A percentile compares a stretch with the other conserved stretches of the same genome.
phyloP scores from a whole-genome alignment of 2,888 invertebrate species.

The Ypsolopha scabrella region DNA sequence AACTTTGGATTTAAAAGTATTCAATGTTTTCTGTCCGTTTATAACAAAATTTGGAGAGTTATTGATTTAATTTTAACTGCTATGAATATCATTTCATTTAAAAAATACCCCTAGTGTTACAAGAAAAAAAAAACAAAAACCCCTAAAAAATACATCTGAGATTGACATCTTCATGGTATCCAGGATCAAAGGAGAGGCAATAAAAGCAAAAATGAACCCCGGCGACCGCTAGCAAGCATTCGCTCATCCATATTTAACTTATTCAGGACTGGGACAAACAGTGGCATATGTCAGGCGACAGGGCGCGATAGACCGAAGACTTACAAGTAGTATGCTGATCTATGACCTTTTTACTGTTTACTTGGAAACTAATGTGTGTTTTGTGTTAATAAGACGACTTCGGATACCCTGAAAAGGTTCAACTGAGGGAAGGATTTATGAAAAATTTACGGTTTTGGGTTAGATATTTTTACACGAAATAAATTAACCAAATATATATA shows the following conservation, averaged over 20 bases:
- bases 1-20: too few relatives aligned
- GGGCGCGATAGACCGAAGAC: slow-evolving; percentile 16
- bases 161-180: too few relatives aligned
- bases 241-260: slow-evolving; percentile 13
- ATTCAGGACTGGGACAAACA: slow-evolving; percentile 8
- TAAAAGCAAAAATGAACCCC: not conserved
- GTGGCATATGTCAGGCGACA: slow-evolving; percentile 8
- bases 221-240: slow-evolving; percentile 9
- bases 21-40: too few relatives aligned
- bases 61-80: too few relatives aligned
- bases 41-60: too few relatives aligned
- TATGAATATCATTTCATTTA: too few relatives aligned
- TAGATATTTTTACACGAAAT: not conserved
- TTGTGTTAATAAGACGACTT: not conserved
- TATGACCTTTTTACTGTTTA: slow-evolving; percentile 19
- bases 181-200: not conserved
- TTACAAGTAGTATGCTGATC: slow-evolving; percentile 21
- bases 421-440: not conserved
- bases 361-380: slow-evolving; percentile 5
- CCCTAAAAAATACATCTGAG: too few relatives aligned
- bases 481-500: not conserved
- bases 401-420: not conserved
- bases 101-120: too few relatives aligned
- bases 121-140: too few relatives aligned
- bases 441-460: not conserved